A percentile compares a stretch with the other conserved stretches of the same genome.
Conservation (phyloP, 2,113 vertebrate genomes). For the Zootoca vivipara region DNA sequence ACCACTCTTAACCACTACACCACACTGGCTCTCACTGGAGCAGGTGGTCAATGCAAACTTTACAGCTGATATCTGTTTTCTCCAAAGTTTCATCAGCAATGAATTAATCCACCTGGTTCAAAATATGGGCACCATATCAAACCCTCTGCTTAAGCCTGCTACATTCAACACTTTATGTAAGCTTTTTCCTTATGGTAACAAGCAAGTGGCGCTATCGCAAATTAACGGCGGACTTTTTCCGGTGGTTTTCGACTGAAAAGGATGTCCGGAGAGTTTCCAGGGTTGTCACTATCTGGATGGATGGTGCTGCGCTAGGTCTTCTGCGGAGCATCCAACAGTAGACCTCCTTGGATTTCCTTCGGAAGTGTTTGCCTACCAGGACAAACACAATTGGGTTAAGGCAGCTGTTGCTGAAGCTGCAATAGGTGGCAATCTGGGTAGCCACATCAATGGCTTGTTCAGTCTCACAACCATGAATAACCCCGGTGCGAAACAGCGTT, state of each 20-base stretch:
- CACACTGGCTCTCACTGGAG: too few relatives aligned
- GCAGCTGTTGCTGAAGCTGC: slow-evolving; percentile 91
- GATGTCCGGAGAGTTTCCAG: slow-evolving; percentile 73
- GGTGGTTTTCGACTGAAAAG: slow-evolving; percentile 63
- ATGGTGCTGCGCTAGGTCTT: slow-evolving; percentile 37
- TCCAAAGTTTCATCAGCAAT: not conserved
- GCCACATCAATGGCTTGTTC: slow-evolving; percentile 65
- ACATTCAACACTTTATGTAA: not conserved
- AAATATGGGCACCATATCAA: not conserved
- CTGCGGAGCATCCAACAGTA: slow-evolving; percentile 57
- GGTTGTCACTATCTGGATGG: slow-evolving; percentile 62
- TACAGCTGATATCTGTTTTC: not conserved
- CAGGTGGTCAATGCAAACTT: not conserved
- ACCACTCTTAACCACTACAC: too few relatives aligned
- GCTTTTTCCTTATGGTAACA: not conserved
- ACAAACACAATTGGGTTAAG: slow-evolving; percentile 94
- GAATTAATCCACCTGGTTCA: not conserved
- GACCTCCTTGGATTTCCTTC: slow-evolving; percentile 88
- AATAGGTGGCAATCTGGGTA: slow-evolving; percentile 82
- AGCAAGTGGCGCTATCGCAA: slow-evolving; percentile 13
- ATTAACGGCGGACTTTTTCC: slow-evolving; percentile 44
- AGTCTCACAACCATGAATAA: slow-evolving; percentile 69
- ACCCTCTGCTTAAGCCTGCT: not conserved
- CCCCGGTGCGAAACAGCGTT: slow-evolving; percentile 54
- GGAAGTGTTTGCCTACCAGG: slow-evolving; percentile 93